Evolutionary conservation across 2,888 invertebrate species (phyloP).

Genomic region (Acleris emargana): DNA sequence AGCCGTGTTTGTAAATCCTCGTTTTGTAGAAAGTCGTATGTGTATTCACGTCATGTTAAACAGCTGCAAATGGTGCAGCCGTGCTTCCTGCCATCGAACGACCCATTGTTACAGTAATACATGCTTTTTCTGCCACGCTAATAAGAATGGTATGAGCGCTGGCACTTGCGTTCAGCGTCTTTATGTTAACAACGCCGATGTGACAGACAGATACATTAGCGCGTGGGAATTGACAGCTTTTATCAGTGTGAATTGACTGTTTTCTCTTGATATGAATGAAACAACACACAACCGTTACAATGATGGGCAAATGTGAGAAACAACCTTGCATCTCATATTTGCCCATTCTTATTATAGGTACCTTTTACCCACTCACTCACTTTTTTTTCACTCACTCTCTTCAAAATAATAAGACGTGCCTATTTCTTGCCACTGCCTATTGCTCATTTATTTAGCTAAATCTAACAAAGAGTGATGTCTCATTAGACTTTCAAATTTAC

Average conservation of each 20-base stretch:
- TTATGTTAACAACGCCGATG: slow-evolving; percentile 36
- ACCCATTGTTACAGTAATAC: slow-evolving; percentile 68
- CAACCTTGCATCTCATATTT: slow-evolving; percentile 8
- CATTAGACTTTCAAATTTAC: slow-evolving; percentile 30
- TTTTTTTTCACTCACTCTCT: neutral
- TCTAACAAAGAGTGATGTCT: slow-evolving; percentile 21
- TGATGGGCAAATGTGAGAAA: neutral
- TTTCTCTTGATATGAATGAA: slow-evolving; percentile 33
- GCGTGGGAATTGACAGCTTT: slow-evolving; percentile 47
- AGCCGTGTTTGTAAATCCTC: slow-evolving; percentile 27
- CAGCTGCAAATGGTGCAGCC: slow-evolving; percentile 67
- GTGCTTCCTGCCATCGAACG: slow-evolving; percentile 73
- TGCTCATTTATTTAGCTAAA: slow-evolving; percentile 7
- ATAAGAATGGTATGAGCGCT: slow-evolving; percentile 50
- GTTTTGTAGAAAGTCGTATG: slow-evolving; percentile 34
- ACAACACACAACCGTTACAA: slow-evolving; percentile 26
- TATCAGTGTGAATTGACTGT: slow-evolving; percentile 38
- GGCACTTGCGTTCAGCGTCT: slow-evolving; percentile 42
- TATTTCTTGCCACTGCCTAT: neutral
- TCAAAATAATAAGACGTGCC: neutral
- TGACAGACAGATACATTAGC: slow-evolving; percentile 47
- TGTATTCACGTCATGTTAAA: slow-evolving; percentile 40
- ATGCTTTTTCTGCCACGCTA: slow-evolving; percentile 65
- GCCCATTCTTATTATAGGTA: neutral
- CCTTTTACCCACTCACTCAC: too few relatives aligned